Evolutionary conservation across 2,797 vertebrate genomes (phyloP).

Genomic region (Argentina silus): DNA sequence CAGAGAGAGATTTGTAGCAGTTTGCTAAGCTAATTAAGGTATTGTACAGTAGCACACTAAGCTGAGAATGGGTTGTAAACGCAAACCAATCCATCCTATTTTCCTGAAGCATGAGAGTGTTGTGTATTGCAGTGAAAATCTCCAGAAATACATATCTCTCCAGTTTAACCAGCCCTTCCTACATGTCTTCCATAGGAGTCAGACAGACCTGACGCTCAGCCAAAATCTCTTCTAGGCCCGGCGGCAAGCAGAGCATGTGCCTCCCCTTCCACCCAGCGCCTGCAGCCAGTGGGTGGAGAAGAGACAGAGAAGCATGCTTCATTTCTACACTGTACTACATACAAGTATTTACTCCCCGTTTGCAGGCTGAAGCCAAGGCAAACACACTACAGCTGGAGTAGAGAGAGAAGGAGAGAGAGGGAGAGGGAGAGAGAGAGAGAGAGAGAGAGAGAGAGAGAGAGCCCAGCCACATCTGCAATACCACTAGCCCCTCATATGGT

Average conservation of each 20-base stretch:
- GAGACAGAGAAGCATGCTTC: slow-evolving; percentile 36
- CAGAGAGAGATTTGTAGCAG: neutral
- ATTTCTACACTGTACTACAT: slow-evolving; percentile 52
- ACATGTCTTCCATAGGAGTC: neutral
- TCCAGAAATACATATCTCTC: slow-evolving; percentile 14
- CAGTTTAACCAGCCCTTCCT: slow-evolving; percentile 3
- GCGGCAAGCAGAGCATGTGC: slow-evolving; percentile 22
- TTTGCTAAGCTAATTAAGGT: neutral
- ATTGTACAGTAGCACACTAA: neutral
- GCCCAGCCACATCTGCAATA: slow-evolving; percentile 27
- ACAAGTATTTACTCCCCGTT: slow-evolving; percentile 63
- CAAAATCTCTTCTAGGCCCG: slow-evolving; percentile 29
- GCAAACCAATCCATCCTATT: slow-evolving; percentile 19
- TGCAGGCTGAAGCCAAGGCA: slow-evolving; percentile 63
- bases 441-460: slow-evolving; percentile 25
- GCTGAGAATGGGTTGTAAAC: too few species aligned
- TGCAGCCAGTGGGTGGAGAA: slow-evolving; percentile 34
- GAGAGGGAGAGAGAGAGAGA: neutral
- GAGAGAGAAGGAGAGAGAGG: slow-evolving; percentile 35
- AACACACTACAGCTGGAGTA: slow-evolving; percentile 66
- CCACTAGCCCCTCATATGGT: slow-evolving; percentile 48
- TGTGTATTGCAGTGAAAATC: slow-evolving; percentile 27
- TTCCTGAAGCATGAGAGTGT: slow-evolving; percentile 34
- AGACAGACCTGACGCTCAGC: slow-evolving; percentile 14
- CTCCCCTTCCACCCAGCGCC: slow-evolving; percentile 24